Evolutionary conservation across 2,797 vertebrate genomes (phyloP), one percentile per base, ranked within the genome.

Genomic region (Aeoliscus strigatus): DNA sequence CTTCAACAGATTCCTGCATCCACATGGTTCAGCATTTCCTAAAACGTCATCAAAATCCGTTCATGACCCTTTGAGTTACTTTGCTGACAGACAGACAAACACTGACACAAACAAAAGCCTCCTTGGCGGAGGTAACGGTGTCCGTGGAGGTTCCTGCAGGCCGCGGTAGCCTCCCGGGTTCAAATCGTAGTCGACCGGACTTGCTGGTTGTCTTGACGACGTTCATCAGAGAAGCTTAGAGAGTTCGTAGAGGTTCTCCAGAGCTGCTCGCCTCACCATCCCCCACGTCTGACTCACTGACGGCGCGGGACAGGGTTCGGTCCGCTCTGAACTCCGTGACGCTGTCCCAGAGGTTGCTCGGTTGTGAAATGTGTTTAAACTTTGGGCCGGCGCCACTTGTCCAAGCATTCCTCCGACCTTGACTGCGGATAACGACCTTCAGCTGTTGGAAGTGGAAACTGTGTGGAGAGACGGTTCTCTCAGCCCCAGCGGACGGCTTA

Each of bases 381-480:
- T 57, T 69, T 77, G 68, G 64, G 37, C 51, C 16, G 81, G 78
- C 77, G 73, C 81, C 80, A 53, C 64, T 67, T 17, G 69, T 74
- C 66, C 16, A 2, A 67, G 46, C 67, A 61, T 75, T 76, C 56
- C 32, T 62, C 66, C 70, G 60, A 69, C 63, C 71, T 68, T 57
- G 69, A 46, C 75, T 49, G 59, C 34, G 55, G 66, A 65, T 87
- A 86, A 86, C 81, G 78, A 81, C 70, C 72, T 72, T 82, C 87
- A 88, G 86, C 86, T 88, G 87, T 85, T 80, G 67, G 79, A 76
- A 68, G 74, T 77, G 73, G 79, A 82, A 81, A 80, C 51, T 74
- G 67, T 68, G 60, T 12, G 1, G 78, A 67, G 75, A 83, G 76
- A 73, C 52, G 58, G 60, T 67, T 32, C 68, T 79, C 56, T 78